Evolutionary conservation across 64 coral and sea anemone species (phyloP), one percentile per base, ranked within the genome.

Genomic region (Montipora efflorescens): DNA sequence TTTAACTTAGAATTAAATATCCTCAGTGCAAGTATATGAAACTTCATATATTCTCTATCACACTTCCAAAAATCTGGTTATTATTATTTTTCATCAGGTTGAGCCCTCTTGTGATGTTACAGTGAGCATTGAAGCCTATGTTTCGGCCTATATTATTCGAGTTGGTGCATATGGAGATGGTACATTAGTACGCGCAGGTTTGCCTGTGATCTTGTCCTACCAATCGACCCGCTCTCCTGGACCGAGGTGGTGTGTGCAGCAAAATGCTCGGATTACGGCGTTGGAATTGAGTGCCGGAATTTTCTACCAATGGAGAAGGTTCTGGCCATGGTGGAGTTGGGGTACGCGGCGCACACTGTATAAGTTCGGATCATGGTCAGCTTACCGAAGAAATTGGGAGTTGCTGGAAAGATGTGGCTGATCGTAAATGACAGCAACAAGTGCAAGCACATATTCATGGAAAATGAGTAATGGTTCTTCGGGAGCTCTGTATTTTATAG

Each of bases 271-370:
- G 1, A 0, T 90, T 46, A 90, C 76, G 5, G 77, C 20, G 7
- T 13, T 78, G 8, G 88, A 90, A 12, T 8, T 90, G 4, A 49
- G 77, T 13, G 88, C 88, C 8, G 76, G 58, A 9, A 5, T 80
- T 45, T 90, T 49, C 88, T 90, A 90, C 48, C 88, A 69, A 45
- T 80, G 88, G 88, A 20, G 25, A 28, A 28, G 25, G 19, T n/a
- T n/a, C n/a, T n/a, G n/a, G n/a, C n/a, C n/a, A n/a, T 43, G 5
- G n/a, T 23, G 25, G 25, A 23, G 21, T 5, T 72, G 69, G 4
- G 69, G 69, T 22, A 3, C 2, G 9, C 19, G 69, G 69, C 0
- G 7, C 2, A 72, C 69, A 0, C 4, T 72, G 0, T 72, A 9
- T 4, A 8, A 0, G 69, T 72, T 72, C 9, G 69, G 69, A 5